Conservation (phyloP, 2,888 invertebrate genomes). For the Tolmerus cingulatus region DNA sequence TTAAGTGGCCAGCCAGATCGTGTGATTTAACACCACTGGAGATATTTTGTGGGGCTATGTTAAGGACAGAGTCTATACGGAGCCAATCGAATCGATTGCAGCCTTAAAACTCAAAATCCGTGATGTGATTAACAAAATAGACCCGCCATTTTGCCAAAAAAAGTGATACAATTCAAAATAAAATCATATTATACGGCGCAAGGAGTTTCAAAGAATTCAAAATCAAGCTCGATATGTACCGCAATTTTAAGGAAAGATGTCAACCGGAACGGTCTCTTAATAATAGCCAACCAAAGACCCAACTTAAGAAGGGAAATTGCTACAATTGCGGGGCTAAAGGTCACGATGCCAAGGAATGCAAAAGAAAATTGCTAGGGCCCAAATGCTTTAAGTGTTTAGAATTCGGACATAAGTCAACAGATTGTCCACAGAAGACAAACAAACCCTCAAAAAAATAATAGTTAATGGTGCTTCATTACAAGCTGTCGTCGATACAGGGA, state of each 20-base stretch:
- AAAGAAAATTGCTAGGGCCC: not conserved
- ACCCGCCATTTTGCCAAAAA: too few relatives aligned
- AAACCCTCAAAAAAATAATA: not conserved
- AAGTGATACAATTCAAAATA: not conserved
- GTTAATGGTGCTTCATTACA: not conserved
- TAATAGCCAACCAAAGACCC: not conserved
- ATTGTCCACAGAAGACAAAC: not conserved
- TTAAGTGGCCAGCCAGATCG: too few relatives aligned
- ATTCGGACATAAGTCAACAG: not conserved
- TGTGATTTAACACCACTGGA: too few relatives aligned
- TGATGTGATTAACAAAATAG: too few relatives aligned
- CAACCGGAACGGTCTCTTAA: not conserved
- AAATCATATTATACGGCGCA: constrained; percentile 10
- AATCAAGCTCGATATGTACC: not conserved
- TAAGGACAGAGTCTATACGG: too few relatives aligned
- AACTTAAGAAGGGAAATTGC: not conserved
- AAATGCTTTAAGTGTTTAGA: not conserved
- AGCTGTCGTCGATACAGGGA: too few relatives aligned
- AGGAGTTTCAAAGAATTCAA: constrained; percentile 15
- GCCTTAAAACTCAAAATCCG: too few relatives aligned
- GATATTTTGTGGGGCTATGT: too few relatives aligned
- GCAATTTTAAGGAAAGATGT: not conserved
- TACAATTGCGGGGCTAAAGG: not conserved
- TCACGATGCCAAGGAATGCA: not conserved
- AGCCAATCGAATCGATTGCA: too few relatives aligned